Evolutionary conservation across 2,888 invertebrate species (phyloP).

Genomic region (Melieria picta): DNA sequence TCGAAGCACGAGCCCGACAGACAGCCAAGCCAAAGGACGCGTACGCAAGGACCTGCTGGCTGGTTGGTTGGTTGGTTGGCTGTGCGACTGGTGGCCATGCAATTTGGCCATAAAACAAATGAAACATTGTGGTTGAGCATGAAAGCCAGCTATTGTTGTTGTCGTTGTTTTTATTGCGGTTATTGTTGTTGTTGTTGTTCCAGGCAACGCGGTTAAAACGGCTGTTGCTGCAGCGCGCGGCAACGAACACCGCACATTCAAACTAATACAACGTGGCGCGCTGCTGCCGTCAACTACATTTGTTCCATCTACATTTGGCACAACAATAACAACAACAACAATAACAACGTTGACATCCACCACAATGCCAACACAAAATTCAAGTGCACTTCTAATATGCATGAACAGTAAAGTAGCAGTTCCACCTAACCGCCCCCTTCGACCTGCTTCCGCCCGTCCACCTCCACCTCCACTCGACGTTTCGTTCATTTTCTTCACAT

Average conservation of each 20-base stretch:
- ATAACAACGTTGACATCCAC: too few relatives aligned
- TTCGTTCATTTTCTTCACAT: too few relatives aligned
- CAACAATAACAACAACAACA: too few relatives aligned
- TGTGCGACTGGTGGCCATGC: conserved; percentile 42
- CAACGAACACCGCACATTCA: background rate
- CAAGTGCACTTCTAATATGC: background rate
- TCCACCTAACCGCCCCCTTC: background rate
- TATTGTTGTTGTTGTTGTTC: too few relatives aligned
- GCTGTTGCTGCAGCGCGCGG: background rate
- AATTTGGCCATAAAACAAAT: conserved; percentile 55
- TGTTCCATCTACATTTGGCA: background rate
- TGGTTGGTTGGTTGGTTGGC: background rate
- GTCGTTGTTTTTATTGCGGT: background rate
- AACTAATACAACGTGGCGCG: background rate
- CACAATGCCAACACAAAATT: background rate
- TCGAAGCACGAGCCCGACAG: background rate
- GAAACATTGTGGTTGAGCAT: conserved; percentile 50
- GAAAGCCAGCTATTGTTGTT: background rate
- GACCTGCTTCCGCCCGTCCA: background rate
- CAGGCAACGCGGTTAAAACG: background rate
- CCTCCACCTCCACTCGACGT: background rate
- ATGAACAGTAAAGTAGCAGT: too few relatives aligned
- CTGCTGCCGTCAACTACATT: background rate
- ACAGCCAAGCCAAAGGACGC: background rate
- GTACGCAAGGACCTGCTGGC: background rate